phyloP scores from a whole-genome alignment of 2,113 vertebrate genomes.

The Danio rerio region GRCz12tu NC_133181.1:50535501-50536000 shows the following conservation, averaged over 20 bases:
- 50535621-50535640: constrained; percentile 42
- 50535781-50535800: not conserved
- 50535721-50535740: not conserved
- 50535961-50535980: constrained; percentile 28
- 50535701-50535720: constrained; percentile 14
- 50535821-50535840: too few species aligned
- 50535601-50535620: constrained; percentile 40
- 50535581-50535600: constrained; percentile 11
- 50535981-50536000: constrained; percentile 20
- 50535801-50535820: too few species aligned
- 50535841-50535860: too few species aligned
- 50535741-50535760: not conserved
- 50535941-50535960: not conserved
- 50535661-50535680: constrained; percentile 20
- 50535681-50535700: not conserved
- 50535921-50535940: not conserved
- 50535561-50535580: constrained; percentile 8
- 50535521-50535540: not conserved
- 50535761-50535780: not conserved
- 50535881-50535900: too few species aligned
- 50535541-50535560: not conserved
- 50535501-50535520: not conserved
- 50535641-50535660: constrained; percentile 36
- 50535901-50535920: too few species aligned
- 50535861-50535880: too few species aligned